These are phyloP conservation scores for Moxostoma hubbsi DNA, from an alignment of 2,797 vertebrate genomes.

Conservation along the genomic window DNA sequence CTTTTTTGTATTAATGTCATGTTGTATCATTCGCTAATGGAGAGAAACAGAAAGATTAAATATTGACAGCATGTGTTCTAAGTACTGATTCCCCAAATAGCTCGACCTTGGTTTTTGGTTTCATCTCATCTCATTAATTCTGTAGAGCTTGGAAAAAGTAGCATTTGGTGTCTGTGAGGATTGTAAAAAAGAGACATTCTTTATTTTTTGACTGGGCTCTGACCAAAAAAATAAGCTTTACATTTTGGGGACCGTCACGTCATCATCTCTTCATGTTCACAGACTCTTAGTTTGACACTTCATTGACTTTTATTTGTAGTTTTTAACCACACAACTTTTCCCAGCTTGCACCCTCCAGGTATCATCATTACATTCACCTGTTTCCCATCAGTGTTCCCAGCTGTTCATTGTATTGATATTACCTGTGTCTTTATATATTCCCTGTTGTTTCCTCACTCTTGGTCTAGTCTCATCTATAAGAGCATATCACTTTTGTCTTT, in stretches of 20 bases:
- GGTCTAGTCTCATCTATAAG: no score
- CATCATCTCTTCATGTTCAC: not conserved
- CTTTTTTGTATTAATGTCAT: conserved; percentile 9
- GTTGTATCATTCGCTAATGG: not conserved
- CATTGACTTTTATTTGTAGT: no score
- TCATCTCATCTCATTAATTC: not conserved
- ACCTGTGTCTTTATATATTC: no score
- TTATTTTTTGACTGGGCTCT: conserved; percentile 1
- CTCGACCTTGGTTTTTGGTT: conserved; percentile 4
- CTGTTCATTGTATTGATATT: no score
- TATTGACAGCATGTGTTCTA: not conserved
- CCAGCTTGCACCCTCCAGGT: no score
- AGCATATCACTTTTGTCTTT: no score
- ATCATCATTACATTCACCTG: no score
- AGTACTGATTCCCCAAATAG: not conserved
- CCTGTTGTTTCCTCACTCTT: no score
- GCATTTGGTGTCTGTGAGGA: not conserved
- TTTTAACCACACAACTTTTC: no score
- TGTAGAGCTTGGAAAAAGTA: conserved; percentile 16
- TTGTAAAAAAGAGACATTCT: not conserved
- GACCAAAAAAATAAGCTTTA: not conserved
- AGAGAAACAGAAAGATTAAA: not conserved
- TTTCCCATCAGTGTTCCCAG: no score
- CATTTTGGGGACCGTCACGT: not conserved
- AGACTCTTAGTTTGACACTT: no score